These are phyloP conservation scores for Netelia fuscicornis DNA, from an alignment of 2,888 invertebrate species.

Conservation along the genomic window DNA sequence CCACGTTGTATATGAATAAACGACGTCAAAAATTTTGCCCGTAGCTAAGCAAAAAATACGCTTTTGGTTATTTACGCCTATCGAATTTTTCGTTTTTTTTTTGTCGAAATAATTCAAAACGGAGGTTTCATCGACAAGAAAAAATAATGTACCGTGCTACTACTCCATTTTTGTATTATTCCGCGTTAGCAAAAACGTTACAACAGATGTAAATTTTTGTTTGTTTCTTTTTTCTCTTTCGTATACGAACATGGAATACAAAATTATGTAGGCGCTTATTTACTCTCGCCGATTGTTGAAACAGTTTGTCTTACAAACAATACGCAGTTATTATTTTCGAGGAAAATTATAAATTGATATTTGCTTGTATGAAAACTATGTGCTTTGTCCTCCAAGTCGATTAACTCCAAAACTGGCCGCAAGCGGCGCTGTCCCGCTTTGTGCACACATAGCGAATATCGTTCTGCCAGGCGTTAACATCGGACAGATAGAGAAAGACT, in stretches of 20 bases:
- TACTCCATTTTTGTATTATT: too few relatives aligned
- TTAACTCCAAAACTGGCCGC: conserved; percentile 13
- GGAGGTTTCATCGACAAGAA: too few relatives aligned
- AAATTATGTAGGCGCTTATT: neutral
- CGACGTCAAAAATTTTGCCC: too few relatives aligned
- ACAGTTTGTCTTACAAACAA: neutral
- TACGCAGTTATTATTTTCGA: neutral
- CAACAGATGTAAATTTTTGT: too few relatives aligned
- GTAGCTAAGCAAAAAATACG: too few relatives aligned
- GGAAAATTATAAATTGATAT: conserved; percentile 16
- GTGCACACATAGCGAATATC: neutral
- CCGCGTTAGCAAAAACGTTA: too few relatives aligned
- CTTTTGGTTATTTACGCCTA: too few relatives aligned
- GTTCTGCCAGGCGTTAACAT: conserved; percentile 3
- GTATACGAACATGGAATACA: too few relatives aligned
- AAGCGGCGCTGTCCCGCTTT: neutral
- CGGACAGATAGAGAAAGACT: conserved; percentile 7
- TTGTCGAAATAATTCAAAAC: too few relatives aligned
- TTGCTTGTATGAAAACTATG: neutral
- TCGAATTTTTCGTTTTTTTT: too few relatives aligned
- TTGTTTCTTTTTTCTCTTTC: too few relatives aligned
- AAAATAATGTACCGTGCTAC: too few relatives aligned
- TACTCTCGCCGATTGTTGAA: neutral
- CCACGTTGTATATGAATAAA: neutral
- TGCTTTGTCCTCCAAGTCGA: conserved; percentile 13